These are phyloP conservation scores for Dolichotis patagonum DNA, from an alignment of 2,113 vertebrate species.

Conservation along the genomic window DNA sequence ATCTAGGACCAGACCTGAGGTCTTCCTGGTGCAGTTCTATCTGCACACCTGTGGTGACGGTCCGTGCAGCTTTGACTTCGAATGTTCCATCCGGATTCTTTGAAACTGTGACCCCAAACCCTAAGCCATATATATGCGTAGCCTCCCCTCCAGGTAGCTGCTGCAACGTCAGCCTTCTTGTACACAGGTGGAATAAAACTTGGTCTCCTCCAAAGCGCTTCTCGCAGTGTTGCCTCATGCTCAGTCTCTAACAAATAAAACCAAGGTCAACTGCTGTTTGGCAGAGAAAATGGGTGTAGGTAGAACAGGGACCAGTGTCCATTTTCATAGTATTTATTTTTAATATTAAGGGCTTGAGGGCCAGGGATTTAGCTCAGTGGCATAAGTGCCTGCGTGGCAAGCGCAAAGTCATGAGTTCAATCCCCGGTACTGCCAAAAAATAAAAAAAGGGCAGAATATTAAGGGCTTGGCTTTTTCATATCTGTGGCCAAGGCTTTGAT, in stretches of 20 bases:
- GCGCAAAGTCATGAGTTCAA: too few relatives aligned
- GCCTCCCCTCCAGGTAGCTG: not conserved
- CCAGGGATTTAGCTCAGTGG: too few relatives aligned
- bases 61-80: not conserved
- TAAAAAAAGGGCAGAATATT: too few relatives aligned
- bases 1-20: not conserved
- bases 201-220: not conserved
- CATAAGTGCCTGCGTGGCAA: too few relatives aligned
- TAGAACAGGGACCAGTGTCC: too few relatives aligned
- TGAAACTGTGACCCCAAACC: too few relatives aligned
- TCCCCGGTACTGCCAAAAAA: too few relatives aligned
- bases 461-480: not conserved
- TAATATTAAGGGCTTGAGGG: too few relatives aligned
- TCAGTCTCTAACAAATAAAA: not conserved
- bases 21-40: not conserved
- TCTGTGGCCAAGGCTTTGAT: not conserved
- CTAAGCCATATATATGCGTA: too few relatives aligned
- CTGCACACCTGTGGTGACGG: not conserved
- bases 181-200: not conserved
- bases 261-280: not conserved
- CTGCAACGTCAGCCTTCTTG: not conserved
- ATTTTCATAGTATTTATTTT: not conserved
- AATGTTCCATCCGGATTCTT: not conserved
- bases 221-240: not conserved
- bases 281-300: not conserved